Percentiles rank a stretch among this genome's conserved stretches.
Evolutionary conservation across 37 sponge, comb jelly and placozoan genomes (phyloP).

Genomic region (Petrosia ficiformis): DNA sequence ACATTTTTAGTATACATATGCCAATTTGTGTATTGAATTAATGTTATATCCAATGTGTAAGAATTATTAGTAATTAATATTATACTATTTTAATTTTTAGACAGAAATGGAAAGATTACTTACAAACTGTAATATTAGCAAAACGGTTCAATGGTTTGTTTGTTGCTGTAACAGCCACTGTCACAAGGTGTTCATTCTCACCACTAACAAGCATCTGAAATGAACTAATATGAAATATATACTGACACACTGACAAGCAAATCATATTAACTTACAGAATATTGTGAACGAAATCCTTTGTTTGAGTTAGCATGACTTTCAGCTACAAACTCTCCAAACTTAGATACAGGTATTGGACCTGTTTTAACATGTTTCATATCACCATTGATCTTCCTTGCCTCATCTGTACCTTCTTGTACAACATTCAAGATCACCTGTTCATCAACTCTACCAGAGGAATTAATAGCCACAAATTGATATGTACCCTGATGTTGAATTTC

Average conservation of each 20-base stretch:
- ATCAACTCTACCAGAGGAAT: conserved; percentile 9
- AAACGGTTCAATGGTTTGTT: conserved; percentile 39
- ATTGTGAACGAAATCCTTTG: conserved; percentile 24
- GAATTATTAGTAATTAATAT: too few relatives aligned
- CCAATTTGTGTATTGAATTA: too few relatives aligned
- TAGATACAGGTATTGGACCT: background rate
- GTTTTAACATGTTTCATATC: background rate
- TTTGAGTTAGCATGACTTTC: conserved; percentile 33
- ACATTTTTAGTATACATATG: too few relatives aligned
- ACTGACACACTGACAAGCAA: too few relatives aligned
- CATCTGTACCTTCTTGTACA: background rate
- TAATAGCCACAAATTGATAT: conserved; percentile 39
- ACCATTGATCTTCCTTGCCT: background rate
- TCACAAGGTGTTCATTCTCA: conserved; percentile 2
- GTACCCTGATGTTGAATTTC: conserved; percentile 31
- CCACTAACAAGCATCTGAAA: background rate
- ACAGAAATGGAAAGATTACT: conserved; percentile 28
- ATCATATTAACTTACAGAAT: conserved; percentile 7
- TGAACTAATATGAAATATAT: background rate
- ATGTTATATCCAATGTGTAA: too few relatives aligned
- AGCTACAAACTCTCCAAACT: conserved; percentile 38
- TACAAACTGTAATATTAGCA: conserved; percentile 48
- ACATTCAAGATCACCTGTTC: background rate
- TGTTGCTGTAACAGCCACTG: conserved; percentile 8
- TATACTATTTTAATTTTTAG: too few relatives aligned